Evolutionary conservation across 2,113 vertebrate genomes (phyloP), one percentile per base, ranked within the genome.

Genomic region (Tauraco erythrolophus): DNA sequence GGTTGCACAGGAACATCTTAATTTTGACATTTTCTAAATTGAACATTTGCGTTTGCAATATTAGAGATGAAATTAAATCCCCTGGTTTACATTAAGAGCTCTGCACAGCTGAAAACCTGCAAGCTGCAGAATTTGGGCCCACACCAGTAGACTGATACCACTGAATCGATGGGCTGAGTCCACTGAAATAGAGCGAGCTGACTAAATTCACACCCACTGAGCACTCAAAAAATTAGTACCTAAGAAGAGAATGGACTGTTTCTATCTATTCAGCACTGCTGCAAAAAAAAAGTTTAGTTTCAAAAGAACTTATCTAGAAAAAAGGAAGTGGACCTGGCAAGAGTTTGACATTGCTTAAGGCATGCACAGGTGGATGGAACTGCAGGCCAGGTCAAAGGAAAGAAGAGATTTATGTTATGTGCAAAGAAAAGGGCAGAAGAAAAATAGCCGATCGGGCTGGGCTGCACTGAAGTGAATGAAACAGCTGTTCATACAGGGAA

Each of bases 401-500:
- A 88, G 97, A 97, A 98, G 99, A 99, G 99, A 99, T 99, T 99
- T 99, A 99, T 99, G 99, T 98, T 98, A 98, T 98, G 98, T 98
- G 98, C 98, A 98, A 98, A 99, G 98, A 98, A 98, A 99, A 98
- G 99, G 99, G 98, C 98, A 98, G 98, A 99, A 99, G 99, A 99
- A 99, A 99, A 99, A 99, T 99, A 98, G 98, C 98, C 96, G 96
- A 97, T 98, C 98, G 41, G 95, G 97, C 96, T 97, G 98, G 98
- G 98, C 98, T 98, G 99, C 98, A 98, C 98, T 99, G 98, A 99
- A 99, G 99, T 98, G 98, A 99, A 98, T 89, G 98, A 99, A 99
- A 98, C 99, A 99, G 99, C 99, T 99, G 99, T 98, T 99, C 99
- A 99, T 97, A 98, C 98, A 98, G 99, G 97, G 99, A 99, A 98